These are phyloP conservation scores for Epizoanthus rinbou DNA, from an alignment of 92 coral and sea anemone species.

Conservation along the genomic window DNA sequence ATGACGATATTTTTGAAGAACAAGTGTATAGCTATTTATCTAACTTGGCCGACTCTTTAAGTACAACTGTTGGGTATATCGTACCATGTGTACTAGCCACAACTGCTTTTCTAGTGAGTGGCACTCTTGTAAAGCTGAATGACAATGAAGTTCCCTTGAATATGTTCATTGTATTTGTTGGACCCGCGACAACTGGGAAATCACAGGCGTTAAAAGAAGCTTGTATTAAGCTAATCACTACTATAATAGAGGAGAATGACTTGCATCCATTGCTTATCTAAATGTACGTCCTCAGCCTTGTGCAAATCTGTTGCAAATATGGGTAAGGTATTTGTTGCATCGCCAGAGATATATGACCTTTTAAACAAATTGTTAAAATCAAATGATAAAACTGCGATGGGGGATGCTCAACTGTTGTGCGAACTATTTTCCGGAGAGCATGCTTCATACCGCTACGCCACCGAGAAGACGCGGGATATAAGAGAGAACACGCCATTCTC, in stretches of 20 bases:
- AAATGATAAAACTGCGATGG: slow-evolving; percentile 50
- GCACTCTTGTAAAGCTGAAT: slow-evolving; percentile 33
- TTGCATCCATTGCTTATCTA: slow-evolving; percentile 1
- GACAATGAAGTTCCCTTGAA: slow-evolving; percentile 9
- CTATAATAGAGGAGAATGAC: background rate
- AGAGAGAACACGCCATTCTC: slow-evolving; percentile 49
- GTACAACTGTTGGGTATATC: slow-evolving; percentile 56
- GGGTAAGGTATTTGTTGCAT: slow-evolving; percentile 27
- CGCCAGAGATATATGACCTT: slow-evolving; percentile 48
- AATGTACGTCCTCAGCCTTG: slow-evolving; percentile 46
- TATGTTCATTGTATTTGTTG: background rate
- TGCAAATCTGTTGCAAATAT: slow-evolving; percentile 13
- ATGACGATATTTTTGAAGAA: slow-evolving; percentile 37
- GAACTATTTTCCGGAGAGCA: slow-evolving; percentile 51
- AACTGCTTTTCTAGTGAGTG: slow-evolving; percentile 54
- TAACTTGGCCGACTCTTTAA: slow-evolving; percentile 44
- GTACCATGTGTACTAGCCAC: slow-evolving; percentile 55
- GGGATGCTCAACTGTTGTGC: slow-evolving; percentile 53
- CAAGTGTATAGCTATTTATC: slow-evolving; percentile 44
- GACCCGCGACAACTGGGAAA: background rate
- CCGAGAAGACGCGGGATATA: slow-evolving; percentile 39
- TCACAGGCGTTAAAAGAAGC: slow-evolving; percentile 16
- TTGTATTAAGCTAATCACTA: background rate
- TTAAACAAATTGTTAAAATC: slow-evolving; percentile 46
- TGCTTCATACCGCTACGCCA: slow-evolving; percentile 29